A percentile compares a stretch with the other conserved stretches of the same genome.
Conservation (phyloP, 2,797 vertebrate genomes). For the Chiloscyllium punctatum region DNA sequence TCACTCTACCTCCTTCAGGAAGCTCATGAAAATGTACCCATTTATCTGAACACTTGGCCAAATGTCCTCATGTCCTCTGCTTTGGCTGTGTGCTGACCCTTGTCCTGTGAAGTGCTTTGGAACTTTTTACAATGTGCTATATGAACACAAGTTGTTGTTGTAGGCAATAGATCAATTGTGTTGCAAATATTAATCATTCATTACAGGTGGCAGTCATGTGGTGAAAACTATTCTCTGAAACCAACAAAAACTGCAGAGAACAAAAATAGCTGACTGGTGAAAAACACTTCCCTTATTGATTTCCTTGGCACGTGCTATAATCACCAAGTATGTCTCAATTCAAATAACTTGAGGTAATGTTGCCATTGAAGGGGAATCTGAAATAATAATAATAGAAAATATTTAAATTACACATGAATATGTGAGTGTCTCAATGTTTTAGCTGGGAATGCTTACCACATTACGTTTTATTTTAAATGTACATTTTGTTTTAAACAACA, state of each 20-base stretch:
- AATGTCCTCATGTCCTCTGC: not conserved
- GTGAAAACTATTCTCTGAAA: not conserved
- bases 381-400: not conserved
- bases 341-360: not conserved
- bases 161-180: not conserved
- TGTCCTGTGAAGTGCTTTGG: not conserved
- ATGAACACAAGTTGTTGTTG: not conserved
- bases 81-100: not conserved
- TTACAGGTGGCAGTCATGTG: not conserved
- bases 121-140: not conserved
- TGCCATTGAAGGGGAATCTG: not conserved
- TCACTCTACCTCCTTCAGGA: not conserved
- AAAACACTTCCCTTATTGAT: not conserved
- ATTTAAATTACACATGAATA: not conserved
- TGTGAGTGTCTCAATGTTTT: not conserved
- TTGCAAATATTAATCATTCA: not conserved
- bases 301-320: not conserved
- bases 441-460: too few relatives aligned
- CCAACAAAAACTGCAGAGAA: not conserved
- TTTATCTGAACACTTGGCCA: not conserved
- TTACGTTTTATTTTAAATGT: not conserved
- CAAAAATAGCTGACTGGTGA: not conserved
- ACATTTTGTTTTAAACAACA: not conserved
- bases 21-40: not conserved
- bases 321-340: not conserved